Evolutionary conservation across 2,797 vertebrate genomes (phyloP), one percentile per base, ranked within the genome.

Genomic region (Paguma larvata): DNA sequence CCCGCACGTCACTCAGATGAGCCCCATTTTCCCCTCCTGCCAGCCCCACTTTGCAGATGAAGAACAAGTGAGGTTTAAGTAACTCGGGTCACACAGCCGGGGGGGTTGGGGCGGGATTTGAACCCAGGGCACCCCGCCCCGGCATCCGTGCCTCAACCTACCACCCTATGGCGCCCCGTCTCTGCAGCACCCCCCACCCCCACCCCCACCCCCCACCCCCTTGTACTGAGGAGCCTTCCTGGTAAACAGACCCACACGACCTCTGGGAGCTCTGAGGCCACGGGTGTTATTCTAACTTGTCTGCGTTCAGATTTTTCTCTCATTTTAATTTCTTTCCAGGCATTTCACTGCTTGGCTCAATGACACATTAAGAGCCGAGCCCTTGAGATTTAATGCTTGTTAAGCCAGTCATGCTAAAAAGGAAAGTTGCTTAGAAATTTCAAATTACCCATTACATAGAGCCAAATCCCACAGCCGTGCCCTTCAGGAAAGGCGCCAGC

Each of bases 361-460:
- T 73, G 62, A 91, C 83, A 97, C 89, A 30, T 96, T 94, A 85
- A 96, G 53, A 91, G n/a, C 77, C 1, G 15, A 93, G 85, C 96
- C 75, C 96, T 86, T 73, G 89, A 97, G 95, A 96, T 93, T 94
- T 91, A 65, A 56, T 86, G 56, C 96, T 96, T 94, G 62, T 98
- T 97, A 97, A 89, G 85, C 83, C 6, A 23, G 70, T 85, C 25
- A 6, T 93, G 91, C 92, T 97, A 83, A 91, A 82, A 92, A 88
- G 63, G 79, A 87, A 89, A 83, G 85, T 77, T 80, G 53, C 93
- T 97, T 95, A 18, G 79, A 97, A 95, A 91, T 91, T 38, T 82
- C 91, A 68, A 92, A 85, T 92, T 67, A 15, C 65, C 27, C 41
- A 27, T 97, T 92, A 85, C 67, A 30, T 21, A 32, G 34, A 90